Percentiles rank a stretch among this genome's conserved stretches.
phyloP scores from a whole-genome alignment of 1,140 invertebrate genomes.

The Trichonephila clavata region DNA sequence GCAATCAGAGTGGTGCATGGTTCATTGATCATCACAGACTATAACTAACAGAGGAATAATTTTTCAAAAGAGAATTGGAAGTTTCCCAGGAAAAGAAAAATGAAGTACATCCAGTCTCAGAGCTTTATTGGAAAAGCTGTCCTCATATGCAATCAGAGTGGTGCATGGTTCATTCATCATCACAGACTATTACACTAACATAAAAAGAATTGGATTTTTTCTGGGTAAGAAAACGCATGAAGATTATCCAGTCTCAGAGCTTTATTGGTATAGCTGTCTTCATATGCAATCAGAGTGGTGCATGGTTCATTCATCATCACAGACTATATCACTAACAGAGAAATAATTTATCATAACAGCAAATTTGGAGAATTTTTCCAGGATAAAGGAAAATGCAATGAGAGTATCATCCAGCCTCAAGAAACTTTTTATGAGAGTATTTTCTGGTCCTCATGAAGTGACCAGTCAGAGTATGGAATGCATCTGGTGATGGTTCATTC shows the following conservation, averaged over 20 bases:
- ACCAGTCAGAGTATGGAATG: too few relatives aligned
- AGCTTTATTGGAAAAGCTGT: background rate
- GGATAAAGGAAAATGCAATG: background rate
- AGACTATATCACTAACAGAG: too few relatives aligned
- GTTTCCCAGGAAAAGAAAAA: background rate
- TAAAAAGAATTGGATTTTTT: too few relatives aligned
- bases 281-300: background rate
- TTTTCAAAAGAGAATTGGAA: too few relatives aligned
- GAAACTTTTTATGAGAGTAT: too few relatives aligned
- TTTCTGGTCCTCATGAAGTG: too few relatives aligned
- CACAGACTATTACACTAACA: background rate
- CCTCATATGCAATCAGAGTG: background rate
- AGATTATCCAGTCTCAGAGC: background rate
- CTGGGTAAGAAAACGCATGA: too few relatives aligned
- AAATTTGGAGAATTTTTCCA: too few relatives aligned
- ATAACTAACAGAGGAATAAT: too few relatives aligned
- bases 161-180: background rate
- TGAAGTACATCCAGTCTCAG: background rate
- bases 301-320: conserved; percentile 5
- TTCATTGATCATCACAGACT: background rate
- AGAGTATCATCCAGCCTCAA: too few relatives aligned
- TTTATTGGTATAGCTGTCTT: background rate
- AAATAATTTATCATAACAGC: too few relatives aligned
- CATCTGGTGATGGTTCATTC: too few relatives aligned
- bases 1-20: background rate